Base-by-base conservation (phyloP, 2,888 invertebrate genomes). In the Anthophora plumipes region DNA sequence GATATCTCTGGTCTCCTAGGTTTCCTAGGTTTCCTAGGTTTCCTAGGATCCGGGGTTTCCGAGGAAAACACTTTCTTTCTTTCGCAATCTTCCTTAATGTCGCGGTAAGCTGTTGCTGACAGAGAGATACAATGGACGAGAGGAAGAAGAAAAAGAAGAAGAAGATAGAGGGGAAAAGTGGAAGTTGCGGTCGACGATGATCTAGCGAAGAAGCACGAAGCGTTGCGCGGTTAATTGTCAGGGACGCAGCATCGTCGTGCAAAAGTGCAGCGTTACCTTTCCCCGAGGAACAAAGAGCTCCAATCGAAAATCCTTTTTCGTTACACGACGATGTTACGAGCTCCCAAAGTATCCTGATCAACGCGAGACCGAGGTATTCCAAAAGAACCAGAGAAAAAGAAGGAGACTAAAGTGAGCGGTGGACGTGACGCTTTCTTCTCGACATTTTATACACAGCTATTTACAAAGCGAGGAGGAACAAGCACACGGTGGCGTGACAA, bases 401-500 rank as follows among this genome's bases (percentile, higher is more conserved):
- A 17, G 20, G 37, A 22, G 17, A 46, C 46, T 11, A 61, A 22
- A 73, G 22, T 7, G 71, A 39, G 57, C 12, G 22, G 41, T 5
- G 54, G 48, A 20, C 66, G 78, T 76, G 52, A 68, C 78, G 74
- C 66, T 74, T 74, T 67, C 74, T 67, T 71, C 63, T 14, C 22
- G 22, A 6, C 25, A 50, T 57, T 52, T 60, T 37, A 22, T 22
- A 59, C 69, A 61, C 55, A 78, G 66, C 48, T 67, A 37, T 73
- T 77, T 64, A 71, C 72, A 43, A 37, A 66, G 37, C 41, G 52
- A 66, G 57, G 70, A 63, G 43, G 20, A 43, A 31, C 31, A 63
- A 74, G 39, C 48, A 55, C 60, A 41, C 64, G 60, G 17, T 50
- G 59, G 75, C 85, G 77, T 69, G 82, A 71, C 83, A 50, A 76